Conservation (phyloP, 2,113 vertebrate genomes). For the Recurvirostra avosetta region DNA sequence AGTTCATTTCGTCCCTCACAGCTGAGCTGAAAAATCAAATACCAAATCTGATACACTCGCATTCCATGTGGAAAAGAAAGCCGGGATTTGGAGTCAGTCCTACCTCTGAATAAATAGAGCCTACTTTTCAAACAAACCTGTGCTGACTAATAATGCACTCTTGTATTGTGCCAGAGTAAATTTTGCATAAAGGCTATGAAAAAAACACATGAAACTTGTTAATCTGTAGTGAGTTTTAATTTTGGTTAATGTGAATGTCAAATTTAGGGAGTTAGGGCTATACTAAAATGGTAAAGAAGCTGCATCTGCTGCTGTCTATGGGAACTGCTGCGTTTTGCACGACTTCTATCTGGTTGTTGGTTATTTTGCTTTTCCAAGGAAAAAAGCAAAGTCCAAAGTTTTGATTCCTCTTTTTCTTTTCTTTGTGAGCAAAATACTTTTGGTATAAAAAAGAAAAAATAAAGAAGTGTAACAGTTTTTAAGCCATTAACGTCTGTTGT, state of each 20-base stretch:
- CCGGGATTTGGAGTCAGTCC: slow-evolving; percentile 13
- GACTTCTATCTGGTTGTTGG: not conserved
- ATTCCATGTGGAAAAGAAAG: slow-evolving; percentile 41
- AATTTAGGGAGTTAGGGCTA: not conserved
- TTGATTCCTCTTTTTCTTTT: not conserved
- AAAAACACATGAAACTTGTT: not conserved
- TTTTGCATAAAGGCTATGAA: not conserved
- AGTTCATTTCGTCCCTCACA: slow-evolving; percentile 9
- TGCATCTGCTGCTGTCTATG: not conserved
- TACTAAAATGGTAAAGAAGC: not conserved
- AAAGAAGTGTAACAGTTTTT: not conserved
- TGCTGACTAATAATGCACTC: slow-evolving; percentile 44
- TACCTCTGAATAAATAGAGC: slow-evolving; percentile 35
- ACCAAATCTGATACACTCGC: not conserved
- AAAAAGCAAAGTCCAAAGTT: not conserved
- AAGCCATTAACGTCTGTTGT: not conserved
- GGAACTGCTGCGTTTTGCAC: not conserved
- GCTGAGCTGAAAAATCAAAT: slow-evolving; percentile 42
- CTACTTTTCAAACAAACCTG: slow-evolving; percentile 42
- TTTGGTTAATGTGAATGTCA: not conserved
- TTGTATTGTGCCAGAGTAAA: slow-evolving; percentile 14
- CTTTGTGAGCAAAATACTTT: not conserved
- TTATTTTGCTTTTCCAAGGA: not conserved
- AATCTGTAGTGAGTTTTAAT: not conserved
- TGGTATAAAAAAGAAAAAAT: not conserved